Conservation (phyloP, 2,113 vertebrate species). For the Heterochromis multidens region DNA sequence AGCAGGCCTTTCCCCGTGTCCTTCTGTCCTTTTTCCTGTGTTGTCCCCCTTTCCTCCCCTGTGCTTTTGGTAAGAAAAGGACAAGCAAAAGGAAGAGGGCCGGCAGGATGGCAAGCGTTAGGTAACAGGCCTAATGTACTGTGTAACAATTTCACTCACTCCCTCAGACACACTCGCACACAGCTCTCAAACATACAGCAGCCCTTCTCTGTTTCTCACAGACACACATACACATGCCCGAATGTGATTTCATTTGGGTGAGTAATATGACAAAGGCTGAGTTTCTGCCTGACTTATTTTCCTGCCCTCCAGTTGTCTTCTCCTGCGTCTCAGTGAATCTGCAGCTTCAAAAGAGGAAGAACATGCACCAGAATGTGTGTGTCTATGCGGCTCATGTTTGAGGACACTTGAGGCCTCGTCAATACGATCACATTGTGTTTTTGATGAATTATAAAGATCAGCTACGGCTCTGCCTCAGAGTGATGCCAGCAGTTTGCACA, state of each 20-base stretch:
- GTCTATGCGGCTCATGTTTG: not conserved
- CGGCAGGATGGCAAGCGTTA: conserved; percentile 36
- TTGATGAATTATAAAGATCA: not conserved
- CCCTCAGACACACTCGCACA: conserved; percentile 7
- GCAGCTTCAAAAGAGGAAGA: conserved; percentile 3
- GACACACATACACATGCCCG: not conserved
- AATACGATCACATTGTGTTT: not conserved
- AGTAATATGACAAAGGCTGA: conserved; percentile 38
- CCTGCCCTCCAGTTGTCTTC: conserved; percentile 18
- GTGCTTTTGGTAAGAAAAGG: conserved; percentile 30
- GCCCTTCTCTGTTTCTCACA: conserved; percentile 19
- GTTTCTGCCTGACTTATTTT: conserved; percentile 30
- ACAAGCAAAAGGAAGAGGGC: conserved; percentile 44
- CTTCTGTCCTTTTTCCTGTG: not conserved
- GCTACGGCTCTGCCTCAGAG: not conserved
- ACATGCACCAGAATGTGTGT: not conserved
- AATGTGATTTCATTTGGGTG: conserved; percentile 38
- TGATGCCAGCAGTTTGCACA: not conserved
- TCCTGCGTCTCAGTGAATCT: not conserved
- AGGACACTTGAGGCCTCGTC: not conserved
- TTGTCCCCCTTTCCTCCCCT: conserved; percentile 1
- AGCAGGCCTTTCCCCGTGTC: not conserved
- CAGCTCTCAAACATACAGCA: not conserved
- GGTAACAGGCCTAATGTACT: conserved; percentile 57
- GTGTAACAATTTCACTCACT: conserved; percentile 45